phyloP scores from a whole-genome alignment of 92 coral and sea anemone species.

The Meandrina meandrites region DNA sequence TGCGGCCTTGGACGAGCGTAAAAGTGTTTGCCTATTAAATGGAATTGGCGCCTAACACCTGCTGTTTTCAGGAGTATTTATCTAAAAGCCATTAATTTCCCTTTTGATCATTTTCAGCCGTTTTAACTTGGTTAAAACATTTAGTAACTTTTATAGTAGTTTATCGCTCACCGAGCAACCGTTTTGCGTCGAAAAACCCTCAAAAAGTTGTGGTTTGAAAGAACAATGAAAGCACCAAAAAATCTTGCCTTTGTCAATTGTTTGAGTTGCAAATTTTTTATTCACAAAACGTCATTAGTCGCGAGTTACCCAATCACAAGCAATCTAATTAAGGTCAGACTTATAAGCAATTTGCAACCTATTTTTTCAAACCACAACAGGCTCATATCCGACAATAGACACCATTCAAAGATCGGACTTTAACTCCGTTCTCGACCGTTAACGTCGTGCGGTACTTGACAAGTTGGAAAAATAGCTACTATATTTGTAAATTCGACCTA shows the following conservation, averaged over 20 bases:
- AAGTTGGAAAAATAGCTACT: neutral
- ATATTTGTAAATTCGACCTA: neutral
- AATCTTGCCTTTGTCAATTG: neutral
- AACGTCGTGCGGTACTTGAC: neutral
- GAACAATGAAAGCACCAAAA: constrained; percentile 3
- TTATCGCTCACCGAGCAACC: neutral
- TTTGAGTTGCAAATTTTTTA: constrained; percentile 30
- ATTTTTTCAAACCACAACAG: neutral
- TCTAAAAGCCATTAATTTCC: constrained; percentile 8
- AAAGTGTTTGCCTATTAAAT: constrained; percentile 14
- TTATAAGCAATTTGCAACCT: constrained; percentile 19
- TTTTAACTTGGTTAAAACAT: neutral
- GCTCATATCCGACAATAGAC: neutral
- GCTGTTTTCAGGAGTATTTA: constrained; percentile 17
- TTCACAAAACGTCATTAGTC: constrained; percentile 23
- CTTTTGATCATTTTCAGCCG: neutral
- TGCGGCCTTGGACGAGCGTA: neutral
- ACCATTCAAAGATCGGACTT: neutral
- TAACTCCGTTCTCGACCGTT: neutral
- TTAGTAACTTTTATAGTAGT: neutral
- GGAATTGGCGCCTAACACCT: constrained; percentile 17
- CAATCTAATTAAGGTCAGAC: neutral
- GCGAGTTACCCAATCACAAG: constrained; percentile 26
- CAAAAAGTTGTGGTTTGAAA: neutral
- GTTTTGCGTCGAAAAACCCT: neutral